These are phyloP conservation scores for Tenthredo mesomela DNA, from an alignment of 2,888 invertebrate genomes.

Conservation along the genomic window DNA sequence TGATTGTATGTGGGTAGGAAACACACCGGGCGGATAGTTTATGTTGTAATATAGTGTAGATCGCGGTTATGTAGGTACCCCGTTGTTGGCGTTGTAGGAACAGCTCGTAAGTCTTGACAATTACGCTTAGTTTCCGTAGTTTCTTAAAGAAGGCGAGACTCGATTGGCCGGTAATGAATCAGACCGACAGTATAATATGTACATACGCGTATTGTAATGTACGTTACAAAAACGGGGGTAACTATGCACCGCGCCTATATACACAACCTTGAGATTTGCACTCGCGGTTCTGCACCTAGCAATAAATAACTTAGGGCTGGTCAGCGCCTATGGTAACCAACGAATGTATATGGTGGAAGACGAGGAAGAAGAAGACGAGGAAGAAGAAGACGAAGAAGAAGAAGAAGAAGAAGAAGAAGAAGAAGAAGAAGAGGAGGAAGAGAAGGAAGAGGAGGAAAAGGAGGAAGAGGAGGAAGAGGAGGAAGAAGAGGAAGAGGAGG, in stretches of 20 bases:
- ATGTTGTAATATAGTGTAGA: slow-evolving; percentile 31
- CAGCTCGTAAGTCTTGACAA: slow-evolving; percentile 73
- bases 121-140: slow-evolving; percentile 73
- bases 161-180: slow-evolving; percentile 72
- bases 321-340: slow-evolving; percentile 44
- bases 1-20: not conserved
- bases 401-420: no score
- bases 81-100: slow-evolving; percentile 8
- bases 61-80: not conserved
- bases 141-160: slow-evolving; percentile 66
- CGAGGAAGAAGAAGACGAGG: slow-evolving; percentile 43
- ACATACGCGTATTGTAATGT: slow-evolving; percentile 68
- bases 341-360: slow-evolving; percentile 52
- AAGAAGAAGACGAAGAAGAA: slow-evolving; percentile 42
- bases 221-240: slow-evolving; percentile 63
- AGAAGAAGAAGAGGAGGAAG: slow-evolving; percentile 40
- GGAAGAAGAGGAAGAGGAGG: slow-evolving; percentile 49
- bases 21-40: slow-evolving; percentile 4
- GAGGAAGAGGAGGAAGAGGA: slow-evolving; percentile 50
- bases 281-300: slow-evolving; percentile 63
- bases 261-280: slow-evolving; percentile 46
- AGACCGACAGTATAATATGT: slow-evolving; percentile 64
- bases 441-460: slow-evolving; percentile 44
- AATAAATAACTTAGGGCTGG: slow-evolving; percentile 68
- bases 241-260: slow-evolving; percentile 42